A percentile compares a stretch with the other conserved stretches of the same genome.
Evolutionary conservation across 1,140 invertebrate genomes (phyloP).

Genomic region (Atta texana): DNA sequence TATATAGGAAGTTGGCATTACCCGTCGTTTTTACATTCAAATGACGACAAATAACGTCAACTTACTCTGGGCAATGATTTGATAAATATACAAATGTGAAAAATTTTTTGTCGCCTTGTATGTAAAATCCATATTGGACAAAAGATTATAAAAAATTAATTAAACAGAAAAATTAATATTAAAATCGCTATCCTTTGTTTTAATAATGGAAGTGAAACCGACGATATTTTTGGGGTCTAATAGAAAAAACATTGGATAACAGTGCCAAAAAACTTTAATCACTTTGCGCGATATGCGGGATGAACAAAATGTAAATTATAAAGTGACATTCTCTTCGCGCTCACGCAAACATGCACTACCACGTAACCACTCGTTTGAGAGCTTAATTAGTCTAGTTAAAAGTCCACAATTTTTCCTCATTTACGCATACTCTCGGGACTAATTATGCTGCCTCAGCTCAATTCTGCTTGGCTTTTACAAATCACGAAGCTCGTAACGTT

Average conservation of each 20-base stretch:
- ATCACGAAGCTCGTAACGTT: not conserved
- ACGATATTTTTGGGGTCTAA: not conserved
- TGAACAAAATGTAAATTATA: conserved; percentile 45
- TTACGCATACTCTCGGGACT: conserved; percentile 25
- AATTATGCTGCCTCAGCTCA: conserved; percentile 42
- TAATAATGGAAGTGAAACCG: not conserved
- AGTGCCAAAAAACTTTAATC: not conserved
- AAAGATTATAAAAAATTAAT: too few relatives aligned
- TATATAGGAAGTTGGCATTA: too few relatives aligned
- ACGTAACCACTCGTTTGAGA: conserved; percentile 20
- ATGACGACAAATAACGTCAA: too few relatives aligned
- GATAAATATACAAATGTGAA: too few relatives aligned
- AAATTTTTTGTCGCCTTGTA: too few relatives aligned
- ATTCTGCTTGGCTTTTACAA: conserved; percentile 24
- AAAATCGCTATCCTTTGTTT: too few relatives aligned
- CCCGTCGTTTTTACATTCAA: too few relatives aligned
- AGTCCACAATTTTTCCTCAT: conserved; percentile 38
- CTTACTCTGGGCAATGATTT: too few relatives aligned
- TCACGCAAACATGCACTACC: conserved; percentile 1
- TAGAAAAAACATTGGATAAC: conserved; percentile 10
- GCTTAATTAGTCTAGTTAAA: conserved; percentile 61
- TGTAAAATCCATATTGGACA: too few relatives aligned
- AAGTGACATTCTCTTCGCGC: conserved; percentile 40
- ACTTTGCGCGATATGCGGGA: not conserved
- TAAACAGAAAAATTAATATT: too few relatives aligned